Evolutionary conservation across 2,888 invertebrate genomes (phyloP).

Genomic region (Drosophila recens): DNA sequence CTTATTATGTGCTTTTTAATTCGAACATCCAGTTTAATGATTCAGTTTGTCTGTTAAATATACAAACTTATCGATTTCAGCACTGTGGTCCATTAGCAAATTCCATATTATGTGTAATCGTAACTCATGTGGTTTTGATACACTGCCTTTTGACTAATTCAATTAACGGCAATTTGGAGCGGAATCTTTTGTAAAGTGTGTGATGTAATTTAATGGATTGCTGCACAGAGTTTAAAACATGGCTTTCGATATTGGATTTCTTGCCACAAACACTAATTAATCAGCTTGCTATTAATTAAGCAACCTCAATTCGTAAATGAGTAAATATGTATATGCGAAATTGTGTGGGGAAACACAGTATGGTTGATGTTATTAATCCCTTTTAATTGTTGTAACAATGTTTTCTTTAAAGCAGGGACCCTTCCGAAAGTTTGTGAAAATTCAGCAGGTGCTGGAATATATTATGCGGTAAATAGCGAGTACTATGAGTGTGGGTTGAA

Average conservation of each 20-base stretch:
- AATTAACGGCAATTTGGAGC: conserved; percentile 59
- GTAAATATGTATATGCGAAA: conserved; percentile 6
- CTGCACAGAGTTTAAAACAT: conserved; percentile 21
- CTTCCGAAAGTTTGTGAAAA: conserved; percentile 2
- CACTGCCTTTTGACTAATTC: conserved; percentile 41
- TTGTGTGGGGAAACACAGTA: conserved; percentile 13
- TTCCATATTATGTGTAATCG: no score
- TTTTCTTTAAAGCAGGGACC: not conserved
- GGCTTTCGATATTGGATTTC: conserved; percentile 34
- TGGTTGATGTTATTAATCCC: conserved; percentile 25
- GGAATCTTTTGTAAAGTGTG: conserved; percentile 15
- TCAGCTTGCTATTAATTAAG: conserved; percentile 75
- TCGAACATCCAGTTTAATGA: no score
- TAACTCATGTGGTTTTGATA: not conserved
- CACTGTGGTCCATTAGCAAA: no score
- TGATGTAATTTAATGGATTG: conserved; percentile 41
- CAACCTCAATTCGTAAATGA: conserved; percentile 59
- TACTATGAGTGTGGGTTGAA: not conserved
- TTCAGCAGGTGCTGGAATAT: not conserved
- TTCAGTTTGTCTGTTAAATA: no score
- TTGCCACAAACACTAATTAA: conserved; percentile 70
- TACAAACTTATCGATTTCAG: no score
- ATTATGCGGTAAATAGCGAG: not conserved
- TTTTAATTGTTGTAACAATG: conserved; percentile 12
- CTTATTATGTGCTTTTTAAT: not conserved